Base-by-base conservation (phyloP, 1,140 invertebrate genomes). In the Pteromalus puparum region DNA sequence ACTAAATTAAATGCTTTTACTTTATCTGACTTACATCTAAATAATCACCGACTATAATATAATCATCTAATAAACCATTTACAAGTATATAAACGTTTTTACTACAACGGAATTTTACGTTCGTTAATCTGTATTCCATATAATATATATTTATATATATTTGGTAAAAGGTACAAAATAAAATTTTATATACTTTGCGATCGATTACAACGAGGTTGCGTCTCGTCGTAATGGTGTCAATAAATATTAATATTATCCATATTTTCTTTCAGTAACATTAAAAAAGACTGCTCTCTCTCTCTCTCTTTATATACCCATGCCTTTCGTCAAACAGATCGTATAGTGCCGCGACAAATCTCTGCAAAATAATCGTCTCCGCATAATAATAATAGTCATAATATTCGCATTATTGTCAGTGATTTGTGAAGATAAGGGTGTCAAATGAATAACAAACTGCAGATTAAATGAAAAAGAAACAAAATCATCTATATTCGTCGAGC, bases 81-180 rank as follows among this genome's bases (percentile, higher is more conserved):
- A 74, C 28, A 82, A 74, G 46, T 65, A 21, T 82, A 74, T 74
- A 82, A 82, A 82, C 80, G 61, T 53, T 61, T 61, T 34, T 0
- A 18, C 3, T 61, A n/a, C 67, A 65, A 74, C 46, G 28, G 61
- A 38, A 74, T 72, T 28, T 80, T 42, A 21, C n/a, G 13, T 13
- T 70, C 42, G 21, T 28, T 46, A 9, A 53, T 53, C 13, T 53
- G 48, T 53, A 53, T 53, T 18, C 13, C 18, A 53, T 53, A 53
- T 15, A 53, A 53, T 53, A 53, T 53, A 53, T 53, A 53, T 79
- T 21, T 48, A 42, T 21, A 18, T 38, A 80, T 24, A 68, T 68
- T 5, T 70, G 78, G n/a, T 68, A 67, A 46, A 68, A 80, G 28
- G 65, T 42, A n/a, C 0, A 26, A 46, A 81, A 72, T 70, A 26